Evolutionary conservation across 2,113 vertebrate genomes (phyloP), one percentile per base, ranked within the genome.

Genomic region (Taurulus bubalis): DNA sequence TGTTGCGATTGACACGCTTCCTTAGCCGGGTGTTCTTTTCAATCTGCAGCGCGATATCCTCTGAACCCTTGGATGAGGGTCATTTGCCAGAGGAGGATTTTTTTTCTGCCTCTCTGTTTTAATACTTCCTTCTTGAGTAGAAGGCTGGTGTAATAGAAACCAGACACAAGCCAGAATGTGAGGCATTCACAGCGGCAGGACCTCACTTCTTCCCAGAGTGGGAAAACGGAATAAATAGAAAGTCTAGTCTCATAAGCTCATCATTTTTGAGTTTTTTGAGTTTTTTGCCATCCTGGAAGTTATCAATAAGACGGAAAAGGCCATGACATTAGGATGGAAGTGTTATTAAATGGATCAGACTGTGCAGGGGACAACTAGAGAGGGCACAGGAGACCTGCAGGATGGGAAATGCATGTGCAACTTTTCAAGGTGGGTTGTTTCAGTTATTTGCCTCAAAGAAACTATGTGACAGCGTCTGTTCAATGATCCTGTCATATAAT

Each of bases 91-190:
- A 91, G 88, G 91, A 93, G 72, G 70, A 78, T 86, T 89, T 87
- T 38, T 38, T 34, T 49, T 70, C 77, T 66, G 40, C 62, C 84
- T 82, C 76, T 78, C 69, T 80, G 49, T 69, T 80, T 91, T 90
- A 85, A 58, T 82, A 85, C 83, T 91, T 93, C 89, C 87, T 91
- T 89, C 87, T 90, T 83, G 81, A 87, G 92, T 91, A 92, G 86
- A 90, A 86, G 89, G 89, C 89, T 89, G 91, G 87, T 85, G 86
- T 93, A 92, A 93, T 88, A 92, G 92, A 92, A 93, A 90, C 89
- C 91, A 92, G 94, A 93, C 87, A 77, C 83, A 58, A 81, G 85
- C 78, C 90, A 93, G 90, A 91, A 92, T 91, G 92, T 87, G 87
- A 94, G 89, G 88, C 89, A 81, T 89, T 84, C 85, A 78, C 73